Percentiles rank a stretch among this genome's conserved stretches.
Evolutionary conservation across 2,888 invertebrate species (phyloP).

Genomic region (Drosophila nigritarsus): DNA sequence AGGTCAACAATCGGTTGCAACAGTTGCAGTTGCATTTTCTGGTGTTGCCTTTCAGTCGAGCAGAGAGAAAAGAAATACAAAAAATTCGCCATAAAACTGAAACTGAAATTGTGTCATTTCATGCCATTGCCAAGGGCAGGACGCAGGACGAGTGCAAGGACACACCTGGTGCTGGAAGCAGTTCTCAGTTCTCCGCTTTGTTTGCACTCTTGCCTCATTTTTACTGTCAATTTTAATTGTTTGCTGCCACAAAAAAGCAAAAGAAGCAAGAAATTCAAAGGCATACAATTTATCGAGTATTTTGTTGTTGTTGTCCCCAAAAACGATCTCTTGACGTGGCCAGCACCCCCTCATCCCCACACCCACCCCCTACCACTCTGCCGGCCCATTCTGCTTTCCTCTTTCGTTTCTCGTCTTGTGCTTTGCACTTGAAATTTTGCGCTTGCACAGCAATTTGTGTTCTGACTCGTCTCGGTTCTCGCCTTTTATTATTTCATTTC

Average conservation of each 20-base stretch:
- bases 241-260: conserved; percentile 32
- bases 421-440: conserved; percentile 74
- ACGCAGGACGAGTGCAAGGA: conserved; percentile 27
- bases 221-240: conserved; percentile 75
- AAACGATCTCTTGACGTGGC: conserved; percentile 70
- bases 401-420: conserved; percentile 11
- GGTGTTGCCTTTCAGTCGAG: conserved; percentile 74
- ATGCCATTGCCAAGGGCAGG: conserved; percentile 62
- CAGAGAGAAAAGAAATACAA: conserved; percentile 13
- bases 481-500: conserved; percentile 62
- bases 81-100: conserved; percentile 65
- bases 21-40: conserved; percentile 39
- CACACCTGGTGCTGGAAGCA: conserved; percentile 58
- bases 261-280: neutral
- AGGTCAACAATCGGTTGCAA: conserved; percentile 63
- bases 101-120: conserved; percentile 83
- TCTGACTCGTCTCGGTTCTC: conserved; percentile 26
- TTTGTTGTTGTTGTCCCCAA: conserved; percentile 14
- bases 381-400: conserved; percentile 60
- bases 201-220: conserved; percentile 39
- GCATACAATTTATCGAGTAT: conserved; percentile 65
- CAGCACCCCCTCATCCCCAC: conserved; percentile 8
- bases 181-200: conserved; percentile 35
- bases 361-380: neutral
- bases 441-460: conserved; percentile 71